A percentile compares a stretch with the other conserved stretches of the same genome.
Evolutionary conservation across 2,113 vertebrate genomes (phyloP).

Genomic region (Myodes glareolus): DNA sequence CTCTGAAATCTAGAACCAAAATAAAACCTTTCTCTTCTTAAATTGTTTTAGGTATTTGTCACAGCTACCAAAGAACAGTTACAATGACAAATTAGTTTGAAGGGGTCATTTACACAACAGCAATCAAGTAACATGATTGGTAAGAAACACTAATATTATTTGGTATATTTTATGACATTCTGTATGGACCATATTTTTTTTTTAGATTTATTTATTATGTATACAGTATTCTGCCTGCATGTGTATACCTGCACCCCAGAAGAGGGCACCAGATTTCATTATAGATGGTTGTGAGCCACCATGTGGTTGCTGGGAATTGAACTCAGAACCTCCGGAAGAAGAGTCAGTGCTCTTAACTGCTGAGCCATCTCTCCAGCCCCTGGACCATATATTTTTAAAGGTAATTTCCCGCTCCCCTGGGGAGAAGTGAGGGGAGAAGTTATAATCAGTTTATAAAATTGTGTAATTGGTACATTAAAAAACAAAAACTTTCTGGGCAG

Average conservation of each 20-base stretch:
- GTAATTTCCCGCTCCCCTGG: background rate
- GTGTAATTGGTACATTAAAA: slow-evolving; percentile 17
- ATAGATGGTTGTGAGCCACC: too few relatives aligned
- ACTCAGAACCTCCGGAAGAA: too few relatives aligned
- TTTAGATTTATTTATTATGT: too few relatives aligned
- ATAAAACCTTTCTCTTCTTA: too few relatives aligned
- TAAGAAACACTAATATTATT: background rate
- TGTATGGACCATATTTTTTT: background rate
- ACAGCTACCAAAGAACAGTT: background rate
- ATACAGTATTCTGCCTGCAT: too few relatives aligned
- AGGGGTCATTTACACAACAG: background rate
- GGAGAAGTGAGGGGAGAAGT: background rate
- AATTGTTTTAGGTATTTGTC: background rate
- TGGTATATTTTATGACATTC: background rate
- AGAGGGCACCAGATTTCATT: too few relatives aligned
- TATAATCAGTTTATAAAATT: slow-evolving; percentile 12
- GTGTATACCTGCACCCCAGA: too few relatives aligned
- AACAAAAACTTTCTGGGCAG: background rate
- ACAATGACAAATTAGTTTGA: background rate
- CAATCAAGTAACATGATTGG: background rate
- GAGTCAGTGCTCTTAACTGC: too few relatives aligned
- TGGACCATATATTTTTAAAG: slow-evolving; percentile 4
- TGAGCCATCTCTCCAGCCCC: too few relatives aligned
- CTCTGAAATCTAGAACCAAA: background rate
- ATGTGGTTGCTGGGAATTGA: too few relatives aligned